Base-by-base conservation (phyloP, 2,797 vertebrate genomes). In the Neosilurus hyrtlii region DNA sequence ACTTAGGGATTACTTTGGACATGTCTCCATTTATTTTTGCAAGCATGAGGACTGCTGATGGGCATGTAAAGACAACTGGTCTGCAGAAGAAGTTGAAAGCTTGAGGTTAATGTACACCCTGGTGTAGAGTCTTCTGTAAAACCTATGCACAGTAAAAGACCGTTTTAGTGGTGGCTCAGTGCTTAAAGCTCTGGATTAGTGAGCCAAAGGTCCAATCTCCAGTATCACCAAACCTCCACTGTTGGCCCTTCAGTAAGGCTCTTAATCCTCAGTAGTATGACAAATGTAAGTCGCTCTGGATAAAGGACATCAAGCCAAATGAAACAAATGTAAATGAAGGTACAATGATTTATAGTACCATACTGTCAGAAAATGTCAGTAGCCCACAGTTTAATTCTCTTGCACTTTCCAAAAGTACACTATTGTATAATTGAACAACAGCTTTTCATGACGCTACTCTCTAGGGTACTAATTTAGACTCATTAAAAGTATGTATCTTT, bases 1-100 rank as follows among this genome's bases (percentile, higher is more conserved):
- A 61, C 30, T 81, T 76, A 81, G 49, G 76, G 87, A 84, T n/a
- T n/a, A n/a, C n/a, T n/a, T n/a, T n/a, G 65, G 80, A 72, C 80
- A 82, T 72, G 30, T 24, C 74, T 77, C n/a, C 0, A 70, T 14
- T 15, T 24, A 4, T 54, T 73, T 80, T 71, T 66, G 49, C 26
- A 54, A 63, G 37, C 20, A 66, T 51, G 66, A 37, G 26, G 11
- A n/a, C 22, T 49, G 6, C 24, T 67, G n/a, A 16, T 59, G 62
- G n/a, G 61, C 61, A 66, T 49, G 51, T 30, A 74, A 66, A 72
- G 68, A 66, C 30, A 79, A 74, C 51, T 43, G 8, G 35, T 14
- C 30, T 30, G 16, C 24, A 73, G 30, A 35, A 52, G 15, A 76
- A 12, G 12, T 22, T 61, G 37, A 77, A 77, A 24, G 37, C 75